These are phyloP conservation scores for Gallinago paraguaiae DNA, from an alignment of 2,113 vertebrate species.

Conservation along the genomic window DNA sequence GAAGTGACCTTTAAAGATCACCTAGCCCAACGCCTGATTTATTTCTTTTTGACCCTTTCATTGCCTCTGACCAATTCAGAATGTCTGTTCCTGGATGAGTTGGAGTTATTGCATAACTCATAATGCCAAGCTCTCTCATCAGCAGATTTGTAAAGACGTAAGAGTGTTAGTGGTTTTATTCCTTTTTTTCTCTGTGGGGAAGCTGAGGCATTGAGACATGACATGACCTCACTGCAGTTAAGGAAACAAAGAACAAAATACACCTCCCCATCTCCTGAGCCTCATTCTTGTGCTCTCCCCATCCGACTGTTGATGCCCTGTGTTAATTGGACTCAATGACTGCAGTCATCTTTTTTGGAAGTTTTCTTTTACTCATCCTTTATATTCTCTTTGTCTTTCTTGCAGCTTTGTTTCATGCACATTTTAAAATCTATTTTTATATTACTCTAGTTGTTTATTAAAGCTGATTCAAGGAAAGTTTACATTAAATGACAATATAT, in stretches of 20 bases:
- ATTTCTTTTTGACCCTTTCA: neutral
- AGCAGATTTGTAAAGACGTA: neutral
- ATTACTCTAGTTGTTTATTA: neutral
- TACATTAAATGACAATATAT: neutral
- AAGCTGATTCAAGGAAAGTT: neutral
- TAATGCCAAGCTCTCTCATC: neutral
- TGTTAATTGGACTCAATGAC: neutral
- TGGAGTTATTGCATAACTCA: neutral
- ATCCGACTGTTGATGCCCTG: neutral
- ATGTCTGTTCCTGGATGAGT: neutral
- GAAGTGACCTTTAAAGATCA: neutral
- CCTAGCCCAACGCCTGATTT: neutral
- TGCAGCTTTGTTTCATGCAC: neutral
- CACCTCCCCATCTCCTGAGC: neutral
- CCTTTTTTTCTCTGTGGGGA: neutral
- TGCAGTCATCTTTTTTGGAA: accelerated
- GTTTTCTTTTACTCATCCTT: neutral
- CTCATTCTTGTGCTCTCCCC: neutral
- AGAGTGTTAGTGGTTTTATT: neutral
- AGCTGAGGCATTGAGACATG: neutral
- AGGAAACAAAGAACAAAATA: neutral
- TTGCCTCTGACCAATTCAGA: neutral
- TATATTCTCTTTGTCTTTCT: neutral
- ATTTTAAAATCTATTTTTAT: neutral
- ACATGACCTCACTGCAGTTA: neutral